A percentile compares a stretch with the other conserved stretches of the same genome.
phyloP scores from a whole-genome alignment of 2,113 vertebrate genomes.

The Dunckerocampus dactyliophorus region DNA sequence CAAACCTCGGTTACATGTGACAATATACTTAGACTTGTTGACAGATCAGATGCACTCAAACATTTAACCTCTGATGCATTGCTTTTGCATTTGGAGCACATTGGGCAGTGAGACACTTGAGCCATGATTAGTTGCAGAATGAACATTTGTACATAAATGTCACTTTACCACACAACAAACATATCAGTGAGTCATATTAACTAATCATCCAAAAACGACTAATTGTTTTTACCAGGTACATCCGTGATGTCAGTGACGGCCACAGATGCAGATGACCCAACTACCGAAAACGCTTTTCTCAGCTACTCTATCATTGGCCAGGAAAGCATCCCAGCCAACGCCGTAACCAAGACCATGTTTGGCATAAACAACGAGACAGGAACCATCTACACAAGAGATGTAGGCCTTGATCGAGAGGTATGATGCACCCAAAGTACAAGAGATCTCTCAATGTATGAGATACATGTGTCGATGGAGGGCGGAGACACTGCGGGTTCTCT shows the following conservation, averaged over 20 bases:
- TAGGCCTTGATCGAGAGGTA: conserved; percentile 90
- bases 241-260: conserved; percentile 83
- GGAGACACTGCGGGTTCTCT: too few relatives aligned
- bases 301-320: conserved; percentile 84
- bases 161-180: background rate
- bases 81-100: too few relatives aligned
- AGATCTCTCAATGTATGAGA: background rate
- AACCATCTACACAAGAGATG: conserved; percentile 81
- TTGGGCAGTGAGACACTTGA: too few relatives aligned
- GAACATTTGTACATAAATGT: background rate
- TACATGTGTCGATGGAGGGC: too few relatives aligned
- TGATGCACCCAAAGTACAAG: background rate
- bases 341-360: conserved; percentile 78
- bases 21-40: too few relatives aligned
- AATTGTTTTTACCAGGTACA: conserved; percentile 70
- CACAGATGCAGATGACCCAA: conserved; percentile 82
- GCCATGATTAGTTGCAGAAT: too few relatives aligned
- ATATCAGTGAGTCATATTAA: background rate
- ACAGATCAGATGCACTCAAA: too few relatives aligned
- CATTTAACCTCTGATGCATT: too few relatives aligned
- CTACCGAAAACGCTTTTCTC: conserved; percentile 83
- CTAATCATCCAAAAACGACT: background rate
- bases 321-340: conserved; percentile 66
- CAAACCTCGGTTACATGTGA: too few relatives aligned
- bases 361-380: conserved; percentile 83